These are phyloP conservation scores for Metaphire vulgaris DNA, from an alignment of 1,140 invertebrate genomes.

Conservation along the genomic window DNA sequence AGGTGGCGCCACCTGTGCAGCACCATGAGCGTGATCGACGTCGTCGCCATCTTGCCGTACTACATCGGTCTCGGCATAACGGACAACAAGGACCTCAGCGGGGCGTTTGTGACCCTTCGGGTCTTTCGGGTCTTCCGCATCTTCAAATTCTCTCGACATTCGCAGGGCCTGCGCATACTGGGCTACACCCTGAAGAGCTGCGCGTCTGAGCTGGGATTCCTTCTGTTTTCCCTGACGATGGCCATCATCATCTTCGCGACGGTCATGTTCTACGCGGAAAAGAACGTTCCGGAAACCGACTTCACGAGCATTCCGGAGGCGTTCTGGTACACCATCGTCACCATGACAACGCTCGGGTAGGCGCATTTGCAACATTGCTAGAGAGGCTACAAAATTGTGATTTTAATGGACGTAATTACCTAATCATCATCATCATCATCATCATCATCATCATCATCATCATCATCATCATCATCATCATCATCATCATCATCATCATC, in stretches of 20 bases:
- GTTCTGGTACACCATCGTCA: slow-evolving; percentile 99
- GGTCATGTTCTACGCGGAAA: too few species aligned
- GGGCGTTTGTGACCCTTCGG: too few species aligned
- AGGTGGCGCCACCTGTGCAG: slow-evolving; percentile 93
- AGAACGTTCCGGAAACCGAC: slow-evolving; percentile 86
- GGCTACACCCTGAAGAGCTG: slow-evolving; percentile 99
- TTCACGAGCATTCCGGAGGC: slow-evolving; percentile 98
- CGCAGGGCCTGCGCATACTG: slow-evolving; percentile 95
- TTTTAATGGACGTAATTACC: background rate
- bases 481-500: slow-evolving; percentile 36
- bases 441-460: slow-evolving; percentile 17
- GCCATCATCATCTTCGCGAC: slow-evolving; percentile 99
- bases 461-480: slow-evolving; percentile 17
- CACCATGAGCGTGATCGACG: slow-evolving; percentile 99
- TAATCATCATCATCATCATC: slow-evolving; percentile 5
- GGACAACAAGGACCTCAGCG: too few species aligned
- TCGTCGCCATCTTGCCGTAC: too few species aligned
- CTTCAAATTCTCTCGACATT: too few species aligned
- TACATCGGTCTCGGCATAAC: slow-evolving; percentile 95
- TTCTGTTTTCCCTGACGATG: slow-evolving; percentile 98
- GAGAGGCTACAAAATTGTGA: background rate
- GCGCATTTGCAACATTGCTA: too few species aligned
- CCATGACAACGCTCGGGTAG: slow-evolving; percentile 98
- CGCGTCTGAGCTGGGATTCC: too few species aligned
- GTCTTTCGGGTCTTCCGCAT: too few species aligned